A percentile compares a stretch with the other conserved stretches of the same genome.
These are phyloP conservation scores for Brenthis ino DNA, from an alignment of 2,888 invertebrate genomes.

Conservation along the genomic window DNA sequence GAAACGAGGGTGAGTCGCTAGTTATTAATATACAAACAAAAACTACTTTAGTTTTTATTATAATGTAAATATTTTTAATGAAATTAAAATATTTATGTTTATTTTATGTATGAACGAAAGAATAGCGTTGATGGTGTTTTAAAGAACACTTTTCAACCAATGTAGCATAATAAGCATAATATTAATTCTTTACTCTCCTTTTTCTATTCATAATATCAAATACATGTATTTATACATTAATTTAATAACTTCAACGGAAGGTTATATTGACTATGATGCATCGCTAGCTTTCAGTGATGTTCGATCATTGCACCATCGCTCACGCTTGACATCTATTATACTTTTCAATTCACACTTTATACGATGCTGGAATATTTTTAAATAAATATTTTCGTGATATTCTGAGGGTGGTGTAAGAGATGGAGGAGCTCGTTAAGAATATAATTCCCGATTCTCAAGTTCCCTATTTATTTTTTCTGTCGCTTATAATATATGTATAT, in stretches of 20 bases:
- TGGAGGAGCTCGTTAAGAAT: neutral
- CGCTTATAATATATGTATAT: too few relatives aligned
- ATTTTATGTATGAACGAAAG: too few relatives aligned
- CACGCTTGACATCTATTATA: constrained; percentile 46
- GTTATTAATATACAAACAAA: too few relatives aligned
- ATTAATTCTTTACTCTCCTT: neutral
- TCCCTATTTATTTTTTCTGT: neutral
- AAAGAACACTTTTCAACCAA: too few relatives aligned
- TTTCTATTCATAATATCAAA: constrained; percentile 3
- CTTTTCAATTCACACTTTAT: constrained; percentile 41
- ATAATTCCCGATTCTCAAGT: neutral
- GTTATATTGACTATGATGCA: constrained; percentile 44
- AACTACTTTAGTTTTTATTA: too few relatives aligned
- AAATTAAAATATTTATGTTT: too few relatives aligned
- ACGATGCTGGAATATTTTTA: constrained; percentile 27
- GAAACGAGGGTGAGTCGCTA: too few relatives aligned
- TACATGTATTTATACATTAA: constrained; percentile 23
- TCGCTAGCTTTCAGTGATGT: constrained; percentile 32
- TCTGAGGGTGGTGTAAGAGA: neutral
- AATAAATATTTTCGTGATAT: constrained; percentile 9
- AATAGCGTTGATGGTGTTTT: too few relatives aligned
- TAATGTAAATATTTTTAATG: too few relatives aligned
- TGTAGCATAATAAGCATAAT: too few relatives aligned
- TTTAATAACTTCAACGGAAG: constrained; percentile 34
- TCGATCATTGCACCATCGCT: constrained; percentile 43